These are phyloP conservation scores for Lichenostomus cassidix DNA, from an alignment of 2,113 vertebrate genomes.

Conservation along the genomic window DNA sequence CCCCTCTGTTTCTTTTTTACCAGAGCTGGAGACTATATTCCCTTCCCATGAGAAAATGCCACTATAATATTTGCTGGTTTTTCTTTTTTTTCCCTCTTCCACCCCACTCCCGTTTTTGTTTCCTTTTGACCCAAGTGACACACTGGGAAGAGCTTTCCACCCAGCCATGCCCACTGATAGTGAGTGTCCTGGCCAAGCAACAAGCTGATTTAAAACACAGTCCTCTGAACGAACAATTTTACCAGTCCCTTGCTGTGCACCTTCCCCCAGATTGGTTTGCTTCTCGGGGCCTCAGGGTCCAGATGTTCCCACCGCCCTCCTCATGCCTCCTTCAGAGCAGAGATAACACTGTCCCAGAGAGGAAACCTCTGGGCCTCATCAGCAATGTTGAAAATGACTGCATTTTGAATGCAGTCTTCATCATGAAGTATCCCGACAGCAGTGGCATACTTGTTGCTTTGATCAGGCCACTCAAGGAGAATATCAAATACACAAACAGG, in stretches of 20 bases:
- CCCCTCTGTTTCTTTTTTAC: conserved; percentile 57
- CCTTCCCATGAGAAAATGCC: conserved; percentile 65
- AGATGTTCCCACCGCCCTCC: not conserved
- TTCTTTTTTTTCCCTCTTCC: conserved; percentile 2
- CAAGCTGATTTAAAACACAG: not conserved
- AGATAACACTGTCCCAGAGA: not conserved
- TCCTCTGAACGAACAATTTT: not conserved
- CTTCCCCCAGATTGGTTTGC: not conserved
- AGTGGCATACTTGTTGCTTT: not conserved
- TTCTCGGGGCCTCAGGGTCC: not conserved
- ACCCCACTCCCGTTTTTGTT: conserved; percentile 16
- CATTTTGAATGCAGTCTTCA: not conserved
- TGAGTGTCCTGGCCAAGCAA: not conserved
- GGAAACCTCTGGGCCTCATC: not conserved
- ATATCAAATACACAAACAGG: not conserved
- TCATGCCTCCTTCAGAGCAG: not conserved
- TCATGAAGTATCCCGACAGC: not conserved
- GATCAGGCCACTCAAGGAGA: not conserved
- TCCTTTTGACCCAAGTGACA: conserved; percentile 13
- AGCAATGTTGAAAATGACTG: not conserved
- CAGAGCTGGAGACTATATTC: conserved; percentile 29
- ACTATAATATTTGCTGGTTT: conserved; percentile 25
- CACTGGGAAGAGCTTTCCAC: conserved; percentile 19
- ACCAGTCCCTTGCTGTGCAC: not conserved
- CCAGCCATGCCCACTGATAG: not conserved